A percentile compares a stretch with the other conserved stretches of the same genome.
These are phyloP conservation scores for Zapus hudsonius DNA, from an alignment of 2,113 vertebrate species.

Conservation along the genomic window DNA sequence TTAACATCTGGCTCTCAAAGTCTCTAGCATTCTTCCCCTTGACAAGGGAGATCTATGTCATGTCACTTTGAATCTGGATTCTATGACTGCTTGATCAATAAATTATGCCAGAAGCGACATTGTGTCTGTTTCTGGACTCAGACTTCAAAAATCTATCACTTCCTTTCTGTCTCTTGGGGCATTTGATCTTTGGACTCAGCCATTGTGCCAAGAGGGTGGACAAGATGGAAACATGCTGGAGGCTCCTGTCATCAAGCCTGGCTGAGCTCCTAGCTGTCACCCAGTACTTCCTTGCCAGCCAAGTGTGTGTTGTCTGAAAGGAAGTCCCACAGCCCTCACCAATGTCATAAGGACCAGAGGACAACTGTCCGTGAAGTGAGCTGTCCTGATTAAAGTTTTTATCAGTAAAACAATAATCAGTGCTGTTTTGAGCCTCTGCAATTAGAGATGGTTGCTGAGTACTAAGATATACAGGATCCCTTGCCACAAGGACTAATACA, in stretches of 20 bases:
- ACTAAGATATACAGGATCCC: no score
- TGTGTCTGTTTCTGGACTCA: neutral
- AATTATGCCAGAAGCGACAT: neutral
- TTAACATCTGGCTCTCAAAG: neutral
- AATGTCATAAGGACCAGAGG: neutral
- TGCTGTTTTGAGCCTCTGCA: neutral
- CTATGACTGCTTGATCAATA: neutral
- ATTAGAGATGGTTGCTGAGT: neutral
- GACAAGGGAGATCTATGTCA: neutral
- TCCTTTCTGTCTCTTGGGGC: neutral
- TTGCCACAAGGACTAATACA: no score
- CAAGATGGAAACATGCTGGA: neutral
- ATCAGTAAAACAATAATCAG: neutral
- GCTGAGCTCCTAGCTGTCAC: neutral
- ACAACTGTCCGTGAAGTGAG: neutral
- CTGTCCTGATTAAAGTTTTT: neutral
- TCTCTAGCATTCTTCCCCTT: neutral
- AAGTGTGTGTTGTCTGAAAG: neutral
- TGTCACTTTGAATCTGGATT: neutral
- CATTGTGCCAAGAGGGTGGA: neutral
- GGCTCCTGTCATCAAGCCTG: neutral
- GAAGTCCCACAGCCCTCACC: neutral
- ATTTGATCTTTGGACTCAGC: neutral
- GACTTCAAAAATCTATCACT: neutral
- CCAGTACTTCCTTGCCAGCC: neutral